Conservation (phyloP, 2,113 vertebrate genomes). For the Prietella phreatophila region DNA sequence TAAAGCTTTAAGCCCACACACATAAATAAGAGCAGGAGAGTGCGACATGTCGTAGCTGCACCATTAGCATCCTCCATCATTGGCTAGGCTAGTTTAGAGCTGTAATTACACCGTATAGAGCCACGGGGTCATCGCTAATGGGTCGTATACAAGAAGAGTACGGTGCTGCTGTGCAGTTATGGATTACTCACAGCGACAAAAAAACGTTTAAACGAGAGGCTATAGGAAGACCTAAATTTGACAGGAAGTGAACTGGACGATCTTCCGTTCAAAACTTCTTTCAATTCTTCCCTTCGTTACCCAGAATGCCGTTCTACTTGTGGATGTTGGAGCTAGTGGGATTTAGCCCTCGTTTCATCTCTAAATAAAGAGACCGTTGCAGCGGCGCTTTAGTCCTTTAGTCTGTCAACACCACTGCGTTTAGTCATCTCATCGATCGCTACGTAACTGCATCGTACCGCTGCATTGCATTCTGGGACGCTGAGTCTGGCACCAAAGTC, state of each 20-base stretch:
- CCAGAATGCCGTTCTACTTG: background rate
- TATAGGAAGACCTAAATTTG: background rate
- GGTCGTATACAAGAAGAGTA: slow-evolving; percentile 28
- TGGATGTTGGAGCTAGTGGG: background rate
- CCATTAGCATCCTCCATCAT: slow-evolving; percentile 9
- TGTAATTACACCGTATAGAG: slow-evolving; percentile 17
- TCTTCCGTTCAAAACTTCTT: background rate
- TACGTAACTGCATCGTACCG: background rate
- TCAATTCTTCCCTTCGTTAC: background rate
- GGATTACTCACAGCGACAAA: background rate
- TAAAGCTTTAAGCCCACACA: slow-evolving; percentile 32
- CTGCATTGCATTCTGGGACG: background rate
- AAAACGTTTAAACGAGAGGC: background rate
- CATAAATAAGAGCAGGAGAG: slow-evolving; percentile 30
- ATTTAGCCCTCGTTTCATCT: background rate
- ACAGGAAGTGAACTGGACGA: background rate
- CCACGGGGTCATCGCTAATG: slow-evolving; percentile 24
- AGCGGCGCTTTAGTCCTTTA: background rate
- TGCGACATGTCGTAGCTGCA: background rate
- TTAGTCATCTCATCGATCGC: too few species aligned
- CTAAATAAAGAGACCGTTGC: background rate
- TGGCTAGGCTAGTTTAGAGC: slow-evolving; percentile 8
- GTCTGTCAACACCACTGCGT: background rate
- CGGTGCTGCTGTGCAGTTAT: slow-evolving; percentile 17
- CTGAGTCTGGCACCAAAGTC: background rate